Conservation (phyloP, 2,797 vertebrate species). For the Chromis chromis region DNA sequence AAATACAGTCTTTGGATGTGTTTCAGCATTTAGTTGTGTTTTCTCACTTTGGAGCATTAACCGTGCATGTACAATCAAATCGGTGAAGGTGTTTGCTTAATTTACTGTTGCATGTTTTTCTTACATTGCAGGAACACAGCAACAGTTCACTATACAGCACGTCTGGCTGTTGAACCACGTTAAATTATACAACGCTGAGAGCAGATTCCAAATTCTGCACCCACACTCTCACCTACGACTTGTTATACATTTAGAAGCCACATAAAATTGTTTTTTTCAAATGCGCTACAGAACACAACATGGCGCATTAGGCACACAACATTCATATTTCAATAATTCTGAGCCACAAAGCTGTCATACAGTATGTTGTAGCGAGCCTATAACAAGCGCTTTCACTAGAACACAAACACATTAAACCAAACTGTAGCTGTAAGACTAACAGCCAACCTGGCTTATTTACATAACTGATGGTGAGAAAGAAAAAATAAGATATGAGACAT, state of each 20-base stretch:
- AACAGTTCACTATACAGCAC: too few relatives aligned
- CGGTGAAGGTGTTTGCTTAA: too few relatives aligned
- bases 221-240: neutral
- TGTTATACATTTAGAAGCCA: neutral
- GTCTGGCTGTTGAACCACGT: too few relatives aligned
- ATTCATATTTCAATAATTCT: neutral
- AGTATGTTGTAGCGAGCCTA: neutral
- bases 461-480: neutral
- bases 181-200: too few relatives aligned
- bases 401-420: neutral
- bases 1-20: too few relatives aligned
- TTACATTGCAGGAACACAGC: too few relatives aligned
- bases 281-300: neutral
- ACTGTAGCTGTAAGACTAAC: neutral
- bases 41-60: too few relatives aligned
- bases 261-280: neutral
- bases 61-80: too few relatives aligned
- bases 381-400: neutral
- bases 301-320: neutral
- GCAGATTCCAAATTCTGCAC: too few relatives aligned
- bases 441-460: neutral
- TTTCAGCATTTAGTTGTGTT: too few relatives aligned
- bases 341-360: neutral
- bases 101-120: too few relatives aligned
- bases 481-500: too few relatives aligned